phyloP scores from a whole-genome alignment of 2,797 vertebrate species.

The Anguilla obscura region DNA sequence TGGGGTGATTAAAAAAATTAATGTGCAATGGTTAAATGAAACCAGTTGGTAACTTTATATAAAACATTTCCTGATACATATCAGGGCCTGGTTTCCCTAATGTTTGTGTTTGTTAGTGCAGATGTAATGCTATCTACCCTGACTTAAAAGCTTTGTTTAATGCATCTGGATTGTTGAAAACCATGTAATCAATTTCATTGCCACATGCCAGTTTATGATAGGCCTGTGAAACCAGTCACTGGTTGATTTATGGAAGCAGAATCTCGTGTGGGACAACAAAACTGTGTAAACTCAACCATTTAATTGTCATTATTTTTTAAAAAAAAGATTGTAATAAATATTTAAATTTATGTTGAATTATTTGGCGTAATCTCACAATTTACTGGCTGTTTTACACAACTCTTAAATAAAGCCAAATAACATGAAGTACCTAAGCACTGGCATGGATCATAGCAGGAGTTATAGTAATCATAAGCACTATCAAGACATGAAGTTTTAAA shows the following conservation, averaged over 20 bases:
- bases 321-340: neutral
- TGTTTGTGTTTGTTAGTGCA: neutral
- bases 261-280: neutral
- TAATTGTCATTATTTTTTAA: neutral
- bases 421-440: neutral
- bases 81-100: neutral
- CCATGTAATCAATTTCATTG: no score
- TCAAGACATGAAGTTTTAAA: no score
- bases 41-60: slow-evolving; percentile 2
- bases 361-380: neutral
- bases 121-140: neutral
- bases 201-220: no score
- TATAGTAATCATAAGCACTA: no score
- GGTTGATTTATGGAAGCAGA: neutral
- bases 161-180: no score
- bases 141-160: neutral
- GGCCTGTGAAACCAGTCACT: neutral
- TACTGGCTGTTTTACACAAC: neutral
- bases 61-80: neutral
- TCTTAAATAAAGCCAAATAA: neutral
- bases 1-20: neutral
- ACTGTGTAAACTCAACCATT: neutral
- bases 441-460: no score
- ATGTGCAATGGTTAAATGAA: neutral
- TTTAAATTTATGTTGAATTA: neutral